Evolutionary conservation across 92 coral and sea anemone species (phyloP), one percentile per base, ranked within the genome.

Genomic region (Nematostella vectensis): DNA sequence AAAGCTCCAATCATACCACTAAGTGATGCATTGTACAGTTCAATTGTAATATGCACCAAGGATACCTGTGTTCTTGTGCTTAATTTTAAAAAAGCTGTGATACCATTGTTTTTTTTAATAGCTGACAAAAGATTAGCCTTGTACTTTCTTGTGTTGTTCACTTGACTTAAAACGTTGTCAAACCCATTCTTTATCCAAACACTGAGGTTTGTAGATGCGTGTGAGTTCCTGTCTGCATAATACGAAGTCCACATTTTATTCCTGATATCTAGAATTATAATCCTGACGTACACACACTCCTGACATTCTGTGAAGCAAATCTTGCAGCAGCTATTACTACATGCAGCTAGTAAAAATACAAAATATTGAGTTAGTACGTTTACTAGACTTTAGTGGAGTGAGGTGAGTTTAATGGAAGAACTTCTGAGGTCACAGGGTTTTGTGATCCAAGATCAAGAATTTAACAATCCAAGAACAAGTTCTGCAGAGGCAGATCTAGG

Each of bases 321-420:
- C 55, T 59, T 78, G 50, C 85, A 78, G 54, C 85, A 78, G 29
- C 13, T 48, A 4, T 65, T 50, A 15, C n/a, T 13, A 48, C 85
- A 78, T 28, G 52, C 48, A 26, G 68, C 79, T 53, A n/a, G n/a
- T n/a, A n/a, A n/a, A n/a, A n/a, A n/a, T n/a, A n/a, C n/a, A n/a
- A n/a, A n/a, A n/a, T n/a, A n/a, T n/a, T n/a, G n/a, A n/a, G n/a
- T n/a, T n/a, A n/a, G n/a, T n/a, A n/a, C n/a, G n/a, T n/a, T n/a
- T n/a, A n/a, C n/a, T n/a, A n/a, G n/a, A n/a, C n/a, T n/a, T n/a
- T n/a, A n/a, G n/a, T n/a, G n/a, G n/a, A n/a, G n/a, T n/a, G n/a
- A n/a, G n/a, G n/a, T n/a, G n/a, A n/a, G n/a, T n/a, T n/a, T n/a
- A n/a, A n/a, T n/a, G n/a, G n/a, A n/a, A n/a, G n/a, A n/a, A n/a